Conservation (phyloP, 2,888 invertebrate genomes). For the Lasioglossum calceatum region DNA sequence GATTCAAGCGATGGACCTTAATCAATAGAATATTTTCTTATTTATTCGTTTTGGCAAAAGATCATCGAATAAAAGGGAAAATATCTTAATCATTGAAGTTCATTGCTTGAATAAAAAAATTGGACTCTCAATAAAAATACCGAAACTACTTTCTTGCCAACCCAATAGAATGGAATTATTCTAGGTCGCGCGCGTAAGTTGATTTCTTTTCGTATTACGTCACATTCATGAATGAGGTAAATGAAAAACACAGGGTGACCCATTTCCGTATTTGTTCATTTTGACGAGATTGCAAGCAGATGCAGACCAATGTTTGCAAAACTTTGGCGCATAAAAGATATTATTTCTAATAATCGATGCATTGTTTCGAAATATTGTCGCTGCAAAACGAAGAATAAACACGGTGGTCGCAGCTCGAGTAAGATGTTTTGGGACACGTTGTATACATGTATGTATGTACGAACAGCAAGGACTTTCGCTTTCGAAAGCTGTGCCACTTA, state of each 20-base stretch:
- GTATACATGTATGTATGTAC: constrained; percentile 25
- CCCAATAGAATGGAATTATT: too few species aligned
- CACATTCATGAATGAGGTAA: neutral
- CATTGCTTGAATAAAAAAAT: too few species aligned
- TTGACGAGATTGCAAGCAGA: neutral
- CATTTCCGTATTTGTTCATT: neutral
- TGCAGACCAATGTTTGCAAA: neutral
- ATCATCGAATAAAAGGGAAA: too few species aligned
- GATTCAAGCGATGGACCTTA: too few species aligned
- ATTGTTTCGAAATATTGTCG: neutral
- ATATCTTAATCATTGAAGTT: too few species aligned
- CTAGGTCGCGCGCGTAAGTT: too few species aligned
- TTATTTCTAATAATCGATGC: neutral
- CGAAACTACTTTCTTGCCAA: too few species aligned
- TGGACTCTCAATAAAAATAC: too few species aligned
- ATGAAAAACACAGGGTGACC: neutral
- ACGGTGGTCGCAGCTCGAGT: neutral
- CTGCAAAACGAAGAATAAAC: neutral
- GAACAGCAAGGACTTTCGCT: constrained; percentile 76
- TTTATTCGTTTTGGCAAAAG: too few species aligned
- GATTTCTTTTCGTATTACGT: neutral
- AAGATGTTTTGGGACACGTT: constrained; percentile 12
- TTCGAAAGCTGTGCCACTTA: constrained; percentile 65
- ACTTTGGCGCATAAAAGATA: neutral
- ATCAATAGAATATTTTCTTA: too few species aligned